Base-by-base conservation (phyloP, 1,140 invertebrate genomes). In the Drosophila truncata region DNA sequence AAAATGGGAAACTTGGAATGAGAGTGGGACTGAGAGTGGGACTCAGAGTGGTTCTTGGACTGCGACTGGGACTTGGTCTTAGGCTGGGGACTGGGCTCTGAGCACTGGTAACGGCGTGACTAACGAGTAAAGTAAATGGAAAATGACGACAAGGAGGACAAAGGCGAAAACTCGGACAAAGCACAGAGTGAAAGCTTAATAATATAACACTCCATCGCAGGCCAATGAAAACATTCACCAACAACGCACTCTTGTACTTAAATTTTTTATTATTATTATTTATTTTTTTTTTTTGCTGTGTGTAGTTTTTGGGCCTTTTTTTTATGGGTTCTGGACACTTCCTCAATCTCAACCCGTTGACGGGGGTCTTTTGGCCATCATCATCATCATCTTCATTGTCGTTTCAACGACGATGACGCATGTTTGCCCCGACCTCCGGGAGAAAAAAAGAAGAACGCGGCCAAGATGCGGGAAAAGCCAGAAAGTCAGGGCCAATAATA, bases 181-280 rank as follows among this genome's bases (percentile, higher is more conserved):
- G 47, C 35, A 33, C 42, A 23, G 33, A 74, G 46, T 60, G 61
- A 70, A 75, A 65, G 78, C 72, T 81, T 82, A 63, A 81, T 77
- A 82, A 77, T 66, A 78, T 78, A 80, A 73, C 71, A 64, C 70
- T 64, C 49, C 31, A 39, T 70, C 42, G 20, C 25, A 35, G 66
- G 66, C 60, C 27, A 73, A 64, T 58, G 20, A 16, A 46, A 39
- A 42, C 14, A 55, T 39, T 39, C 41, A 20, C 29, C 20, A 54
- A 54, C 31, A 8, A 55, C 31, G 78, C 76, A 65, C 61, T 80
- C 64, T 74, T 59, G 60, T 69, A 75, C 70, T 83, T 78, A 70
- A 78, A 61, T 62, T 23, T 58, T 70, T 70, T 57, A 71, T 69
- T 52, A 44, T 37, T 50, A 23, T 42, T 49, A 10, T 44, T 70